These are phyloP conservation scores for Vulpes vulpes DNA, from an alignment of 2,113 vertebrate species.

Conservation along the genomic window DNA sequence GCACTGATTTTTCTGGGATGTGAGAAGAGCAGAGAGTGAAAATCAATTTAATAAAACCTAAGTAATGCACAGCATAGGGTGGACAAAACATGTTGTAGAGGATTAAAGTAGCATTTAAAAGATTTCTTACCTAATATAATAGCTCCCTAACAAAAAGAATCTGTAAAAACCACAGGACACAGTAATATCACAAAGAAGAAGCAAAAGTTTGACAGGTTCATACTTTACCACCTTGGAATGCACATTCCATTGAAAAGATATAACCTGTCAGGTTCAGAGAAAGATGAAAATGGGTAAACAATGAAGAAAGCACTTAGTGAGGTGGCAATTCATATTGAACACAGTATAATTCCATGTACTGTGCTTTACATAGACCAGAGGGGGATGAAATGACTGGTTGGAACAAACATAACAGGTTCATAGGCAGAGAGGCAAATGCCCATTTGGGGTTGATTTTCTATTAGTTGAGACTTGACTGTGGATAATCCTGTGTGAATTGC, in stretches of 20 bases:
- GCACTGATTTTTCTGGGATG: neutral
- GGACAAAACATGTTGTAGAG: neutral
- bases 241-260: neutral
- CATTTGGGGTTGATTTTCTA: neutral
- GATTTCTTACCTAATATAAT: conserved; percentile 10
- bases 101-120: neutral
- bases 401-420: neutral
- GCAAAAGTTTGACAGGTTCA: neutral
- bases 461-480: neutral
- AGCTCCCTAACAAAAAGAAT: conserved; percentile 5
- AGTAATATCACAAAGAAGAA: neutral
- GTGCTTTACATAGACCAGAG: neutral
- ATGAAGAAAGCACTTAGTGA: neutral
- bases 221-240: neutral
- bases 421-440: neutral
- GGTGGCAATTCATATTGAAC: neutral
- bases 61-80: neutral
- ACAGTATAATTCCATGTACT: neutral
- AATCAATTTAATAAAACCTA: conserved; percentile 41
- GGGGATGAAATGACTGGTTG: neutral
- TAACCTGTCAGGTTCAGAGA: conserved; percentile 26
- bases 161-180: neutral
- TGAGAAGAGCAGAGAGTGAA: neutral
- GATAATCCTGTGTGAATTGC: neutral
- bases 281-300: conserved; percentile 34